Conservation (phyloP, 2,888 invertebrate species). For the Aleiodes leptofemur region DNA sequence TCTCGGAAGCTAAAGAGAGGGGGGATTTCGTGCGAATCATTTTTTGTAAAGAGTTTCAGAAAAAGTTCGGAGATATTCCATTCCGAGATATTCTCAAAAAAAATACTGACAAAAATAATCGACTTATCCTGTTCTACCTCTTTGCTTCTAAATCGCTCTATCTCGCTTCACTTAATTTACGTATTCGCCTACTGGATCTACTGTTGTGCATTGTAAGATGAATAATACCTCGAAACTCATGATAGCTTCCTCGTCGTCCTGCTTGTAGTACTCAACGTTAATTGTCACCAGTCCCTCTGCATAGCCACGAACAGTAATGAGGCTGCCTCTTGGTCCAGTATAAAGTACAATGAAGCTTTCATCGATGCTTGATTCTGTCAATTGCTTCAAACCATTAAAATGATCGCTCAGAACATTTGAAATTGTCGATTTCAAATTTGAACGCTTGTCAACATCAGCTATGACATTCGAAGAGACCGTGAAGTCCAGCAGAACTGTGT, state of each 20-base stretch:
- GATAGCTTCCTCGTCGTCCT: constrained; percentile 83
- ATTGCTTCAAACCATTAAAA: constrained; percentile 83
- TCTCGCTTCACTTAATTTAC: no score
- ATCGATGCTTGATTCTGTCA: constrained; percentile 82
- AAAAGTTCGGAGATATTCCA: no score
- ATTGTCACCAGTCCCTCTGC: constrained; percentile 86
- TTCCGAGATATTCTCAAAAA: no score
- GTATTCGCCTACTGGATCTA: neutral
- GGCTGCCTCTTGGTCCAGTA: constrained; percentile 83
- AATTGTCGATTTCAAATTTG: constrained; percentile 81
- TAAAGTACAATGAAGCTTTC: constrained; percentile 84
- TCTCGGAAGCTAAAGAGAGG: no score
- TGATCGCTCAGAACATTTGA: constrained; percentile 84
- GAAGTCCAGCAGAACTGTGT: constrained; percentile 88
- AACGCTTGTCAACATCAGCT: constrained; percentile 81
- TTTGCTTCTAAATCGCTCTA: no score
- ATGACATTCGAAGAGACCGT: constrained; percentile 83
- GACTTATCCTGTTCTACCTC: no score
- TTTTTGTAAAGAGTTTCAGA: no score
- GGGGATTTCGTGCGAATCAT: no score
- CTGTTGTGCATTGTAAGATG: constrained; percentile 15
- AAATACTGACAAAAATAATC: no score
- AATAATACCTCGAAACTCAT: constrained; percentile 85
- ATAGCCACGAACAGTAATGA: constrained; percentile 85
- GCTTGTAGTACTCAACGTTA: constrained; percentile 89